A percentile compares a stretch with the other conserved stretches of the same genome.
These are phyloP conservation scores for Aphodius sticticus DNA, from an alignment of 2,888 invertebrate genomes.

Conservation along the genomic window DNA sequence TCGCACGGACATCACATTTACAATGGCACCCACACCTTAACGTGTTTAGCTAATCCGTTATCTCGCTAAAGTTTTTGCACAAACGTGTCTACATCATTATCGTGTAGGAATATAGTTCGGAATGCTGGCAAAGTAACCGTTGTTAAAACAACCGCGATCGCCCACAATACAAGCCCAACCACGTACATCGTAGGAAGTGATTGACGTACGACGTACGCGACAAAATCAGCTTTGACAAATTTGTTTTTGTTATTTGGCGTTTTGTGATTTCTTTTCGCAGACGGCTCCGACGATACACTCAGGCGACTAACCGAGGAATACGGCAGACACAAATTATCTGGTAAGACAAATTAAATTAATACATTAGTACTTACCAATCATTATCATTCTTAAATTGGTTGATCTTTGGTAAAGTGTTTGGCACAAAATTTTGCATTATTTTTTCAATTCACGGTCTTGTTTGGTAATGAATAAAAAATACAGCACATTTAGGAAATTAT, in stretches of 20 bases:
- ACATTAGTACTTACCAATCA: background rate
- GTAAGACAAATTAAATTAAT: conserved; percentile 46
- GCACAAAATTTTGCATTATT: background rate
- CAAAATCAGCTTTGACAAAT: background rate
- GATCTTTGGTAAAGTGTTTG: too few species aligned
- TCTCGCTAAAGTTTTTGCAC: background rate
- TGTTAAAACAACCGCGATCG: background rate
- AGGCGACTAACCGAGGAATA: conserved; percentile 52
- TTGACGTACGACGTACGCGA: background rate
- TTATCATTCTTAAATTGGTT: too few species aligned
- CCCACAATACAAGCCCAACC: background rate
- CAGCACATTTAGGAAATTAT: too few species aligned
- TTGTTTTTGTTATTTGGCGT: conserved; percentile 27
- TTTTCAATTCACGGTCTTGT: background rate
- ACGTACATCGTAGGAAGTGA: conserved; percentile 19
- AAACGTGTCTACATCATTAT: background rate
- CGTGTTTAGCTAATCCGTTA: background rate
- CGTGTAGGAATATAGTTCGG: background rate
- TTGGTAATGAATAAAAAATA: background rate
- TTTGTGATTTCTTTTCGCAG: conserved; percentile 37
- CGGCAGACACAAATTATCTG: conserved; percentile 55
- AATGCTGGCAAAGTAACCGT: background rate
- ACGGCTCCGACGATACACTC: conserved; percentile 50
- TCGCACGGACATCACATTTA: background rate
- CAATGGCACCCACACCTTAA: background rate